These are phyloP conservation scores for Eledona agricola DNA, from an alignment of 2,888 invertebrate species.

Conservation along the genomic window DNA sequence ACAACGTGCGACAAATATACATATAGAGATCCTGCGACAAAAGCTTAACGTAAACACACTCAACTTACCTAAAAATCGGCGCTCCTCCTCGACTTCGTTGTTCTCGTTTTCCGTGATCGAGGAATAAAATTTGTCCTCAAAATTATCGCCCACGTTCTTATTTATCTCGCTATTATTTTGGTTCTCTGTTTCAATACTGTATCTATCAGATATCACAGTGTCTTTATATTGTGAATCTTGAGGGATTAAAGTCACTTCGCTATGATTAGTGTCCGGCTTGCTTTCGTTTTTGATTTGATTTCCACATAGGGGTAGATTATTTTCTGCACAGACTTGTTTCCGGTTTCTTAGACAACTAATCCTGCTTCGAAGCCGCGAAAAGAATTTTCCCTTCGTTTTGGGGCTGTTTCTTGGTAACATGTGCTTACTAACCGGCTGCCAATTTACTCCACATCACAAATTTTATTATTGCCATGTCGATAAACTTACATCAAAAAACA, in stretches of 20 bases:
- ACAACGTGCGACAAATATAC: no score
- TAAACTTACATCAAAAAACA: slow-evolving; percentile 65
- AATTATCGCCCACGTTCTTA: slow-evolving; percentile 6
- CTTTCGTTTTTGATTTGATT: slow-evolving; percentile 6
- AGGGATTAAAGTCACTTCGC: slow-evolving; percentile 16
- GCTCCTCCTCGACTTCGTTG: slow-evolving; percentile 20
- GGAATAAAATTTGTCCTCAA: slow-evolving; percentile 9
- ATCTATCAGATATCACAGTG: slow-evolving; percentile 23
- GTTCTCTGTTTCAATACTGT: slow-evolving; percentile 6
- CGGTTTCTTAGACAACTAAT: slow-evolving; percentile 20
- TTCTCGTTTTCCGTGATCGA: slow-evolving; percentile 11
- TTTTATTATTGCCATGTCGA: slow-evolving; percentile 4
- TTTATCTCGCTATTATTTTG: slow-evolving; percentile 2
- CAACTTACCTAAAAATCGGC: slow-evolving; percentile 27
- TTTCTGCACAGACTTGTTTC: slow-evolving; percentile 18
- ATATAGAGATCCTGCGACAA: no score
- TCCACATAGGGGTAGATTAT: slow-evolving; percentile 15
- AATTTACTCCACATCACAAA: slow-evolving; percentile 9
- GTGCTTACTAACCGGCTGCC: slow-evolving; percentile 27
- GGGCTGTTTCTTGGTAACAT: slow-evolving; percentile 13
- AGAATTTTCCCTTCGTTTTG: slow-evolving; percentile 16
- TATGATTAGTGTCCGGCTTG: slow-evolving; percentile 20
- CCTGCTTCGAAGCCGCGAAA: slow-evolving; percentile 13
- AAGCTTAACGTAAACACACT: no score
- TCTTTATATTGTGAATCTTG: slow-evolving; percentile 8